Evolutionary conservation across 2,888 invertebrate species (phyloP), one percentile per base, ranked within the genome.

Genomic region (Melieria picta): DNA sequence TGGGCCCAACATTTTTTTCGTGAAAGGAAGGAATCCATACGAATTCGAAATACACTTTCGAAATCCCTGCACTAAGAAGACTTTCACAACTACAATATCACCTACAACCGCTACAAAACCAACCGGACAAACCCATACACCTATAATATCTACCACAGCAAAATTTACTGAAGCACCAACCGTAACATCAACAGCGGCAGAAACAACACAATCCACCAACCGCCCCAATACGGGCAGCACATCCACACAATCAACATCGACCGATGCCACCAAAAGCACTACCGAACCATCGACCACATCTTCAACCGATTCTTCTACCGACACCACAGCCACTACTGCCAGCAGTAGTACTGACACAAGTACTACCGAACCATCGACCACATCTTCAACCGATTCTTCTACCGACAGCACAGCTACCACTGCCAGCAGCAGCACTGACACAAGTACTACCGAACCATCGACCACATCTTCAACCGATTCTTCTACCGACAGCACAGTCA

Each of bases 41-140:
- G 65, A 65, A 56, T 45, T 65, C 7, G 4, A 47, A 11, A 43
- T 65, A 13, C 56, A 65, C 4, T 65, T 65, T 45, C 65, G 65
- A 46, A 55, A 65, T 65, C 65, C 65, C 5, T 56, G 43, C 3
- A 56, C 56, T 4, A 55, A 65, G 6, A 65, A 57, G 45, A 65
- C 52, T 42, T 43, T 4, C 43, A 52, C 9, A 30, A 65, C 52
- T 9, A 48, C 13, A 48, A 47, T 30, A 10, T 4, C 43, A 5
- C 11, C 11, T 30, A 63, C 42, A 47, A 63, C 63, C n/a, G 3
- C n/a, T 16, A 57, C 13, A 57, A 1, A 6, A 57, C 5, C 42
- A 30, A 57, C 57, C n/a, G 16, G 9, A 57, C 7, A 30, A 30
- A 30, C 13, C n/a, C 30, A 5, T 16, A 57, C 13, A 57, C n/a